Evolutionary conservation across 2,113 vertebrate species (phyloP), one percentile per base, ranked within the genome.

Genomic region (Crotalus tigris): DNA sequence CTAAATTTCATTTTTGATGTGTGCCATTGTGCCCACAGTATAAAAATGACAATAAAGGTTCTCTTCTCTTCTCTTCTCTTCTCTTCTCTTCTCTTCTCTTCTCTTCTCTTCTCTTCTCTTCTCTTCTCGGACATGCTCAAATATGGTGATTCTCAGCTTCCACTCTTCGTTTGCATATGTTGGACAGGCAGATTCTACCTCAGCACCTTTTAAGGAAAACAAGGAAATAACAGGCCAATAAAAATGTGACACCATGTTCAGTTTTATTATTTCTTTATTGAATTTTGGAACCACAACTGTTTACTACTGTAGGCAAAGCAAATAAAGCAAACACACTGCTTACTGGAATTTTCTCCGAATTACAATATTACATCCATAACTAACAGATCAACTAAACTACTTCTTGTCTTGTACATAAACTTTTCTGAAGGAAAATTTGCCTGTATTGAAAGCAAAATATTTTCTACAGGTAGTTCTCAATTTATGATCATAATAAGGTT

Each of bases 321-420:
- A 24, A 0, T 29, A 4, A 95, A 89, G 10, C 54, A 26, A 51
- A 10, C 15, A 23, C 0, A 29, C 24, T 26, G 3, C 90, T 94
- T 93, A 81, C 93, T 64, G 87, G 13, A 4, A 0, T 95, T 94
- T 88, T 12, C 21, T 24, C 69, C 39, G 3, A 91, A 24, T 33
- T 13, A 55, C 91, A 88, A 4, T 94, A 26, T 91, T 89, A 95
- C 59, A 69, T 15, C 24, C 5, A 51, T 15, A 87, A 54, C 49
- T 5, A 88, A 90, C 88, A 1, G 15, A 92, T 9, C 23, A 51
- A 9, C 87, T 89, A 93, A 92, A 59, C 93, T 93, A 1, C 12
- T 59, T 91, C 3, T 5, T 94, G 94, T 94, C 46, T 94, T 15
- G 5, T 44, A 9, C 90, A 21, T 90, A 91, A 91, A 96, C 86